Base-by-base conservation (phyloP, 2,797 vertebrate species). In the Xenentodon cancila region DNA sequence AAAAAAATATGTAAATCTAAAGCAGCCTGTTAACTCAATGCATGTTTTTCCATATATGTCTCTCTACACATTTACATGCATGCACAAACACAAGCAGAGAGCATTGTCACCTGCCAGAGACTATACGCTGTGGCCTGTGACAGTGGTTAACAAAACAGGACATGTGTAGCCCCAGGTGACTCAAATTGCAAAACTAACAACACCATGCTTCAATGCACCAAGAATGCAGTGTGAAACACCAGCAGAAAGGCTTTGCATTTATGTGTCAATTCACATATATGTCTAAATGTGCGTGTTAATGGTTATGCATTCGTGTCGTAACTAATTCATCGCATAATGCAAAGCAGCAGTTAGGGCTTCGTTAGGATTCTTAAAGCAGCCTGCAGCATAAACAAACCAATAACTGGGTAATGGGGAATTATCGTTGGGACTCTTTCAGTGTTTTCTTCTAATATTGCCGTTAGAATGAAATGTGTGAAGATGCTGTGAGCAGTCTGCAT, bases 161-260 rank as follows among this genome's bases (percentile, higher is more conserved):
- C 89, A 84, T 73, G 77, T 77, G 82, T 73, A 75, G 86, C 89
- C 85, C 68, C 79, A 77, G 87, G 89, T 90, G 86, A 88, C 82
- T 89, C 79, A 82, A 80, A 86, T 43, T 77, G 79, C 84, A 85
- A 86, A 87, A 84, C 85, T 85, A 90, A 88, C 81, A 88, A 82
- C 79, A 75, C 70, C 78, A 89, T 58, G 85, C 88, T 82, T 87
- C 84, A 76, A 44, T 85, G 83, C 85, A 78, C 79, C 73, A 61
- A 58, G 65, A 83, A 56, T 22, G 42, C 37, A 17, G 73, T 71
- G 79, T 75, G 72, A 83, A 84, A 85, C 64, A 82, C 74, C 75
- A 83, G 75, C 40, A 73, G 57, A 76, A 74, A 71, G 58, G 49
- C 9, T 17, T 27, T 59, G 43, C 61, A 63, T 71, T 54, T 60